Percentiles rank a stretch among this genome's conserved stretches.
These are phyloP conservation scores for Sabatieria punctata DNA, from an alignment of 2,888 invertebrate genomes.

Conservation along the genomic window DNA sequence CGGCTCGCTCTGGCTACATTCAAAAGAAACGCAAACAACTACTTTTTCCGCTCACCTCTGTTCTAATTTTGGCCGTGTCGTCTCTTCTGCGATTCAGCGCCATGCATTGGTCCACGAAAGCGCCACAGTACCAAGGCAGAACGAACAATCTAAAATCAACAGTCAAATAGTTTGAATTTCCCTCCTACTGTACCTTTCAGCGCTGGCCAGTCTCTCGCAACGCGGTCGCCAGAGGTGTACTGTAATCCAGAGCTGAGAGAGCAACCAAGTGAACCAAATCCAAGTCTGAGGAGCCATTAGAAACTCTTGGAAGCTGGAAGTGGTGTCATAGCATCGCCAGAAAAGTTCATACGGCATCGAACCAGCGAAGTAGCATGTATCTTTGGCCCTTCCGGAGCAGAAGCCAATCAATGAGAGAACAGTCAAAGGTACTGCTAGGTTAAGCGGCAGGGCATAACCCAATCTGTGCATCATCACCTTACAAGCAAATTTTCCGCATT, in stretches of 20 bases:
- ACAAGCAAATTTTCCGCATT: slow-evolving; percentile 40
- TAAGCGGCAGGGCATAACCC: slow-evolving; percentile 88
- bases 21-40: too few species aligned
- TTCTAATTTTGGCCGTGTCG: slow-evolving; percentile 27
- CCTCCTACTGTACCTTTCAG: too few species aligned
- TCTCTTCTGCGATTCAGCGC: slow-evolving; percentile 74
- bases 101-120: slow-evolving; percentile 84
- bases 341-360: slow-evolving; percentile 57
- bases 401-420: slow-evolving; percentile 42
- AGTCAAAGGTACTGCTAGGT: slow-evolving; percentile 71
- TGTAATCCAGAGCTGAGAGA: slow-evolving; percentile 91
- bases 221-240: slow-evolving; percentile 95
- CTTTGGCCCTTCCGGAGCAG: slow-evolving; percentile 46
- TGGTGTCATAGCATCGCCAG: slow-evolving; percentile 25
- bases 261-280: slow-evolving; percentile 48
- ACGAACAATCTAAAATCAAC: slow-evolving; percentile 50
- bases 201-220: slow-evolving; percentile 85
- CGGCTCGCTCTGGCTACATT: too few species aligned
- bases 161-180: too few species aligned
- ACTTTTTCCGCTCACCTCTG: slow-evolving; percentile 18
- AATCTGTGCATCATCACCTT: slow-evolving; percentile 62
- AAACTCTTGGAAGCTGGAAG: slow-evolving; percentile 11
- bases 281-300: slow-evolving; percentile 21
- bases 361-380: slow-evolving; percentile 71
- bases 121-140: slow-evolving; percentile 73